These are phyloP conservation scores for Burhinus oedicnemus DNA, from an alignment of 2,113 vertebrate species.

Conservation along the genomic window DNA sequence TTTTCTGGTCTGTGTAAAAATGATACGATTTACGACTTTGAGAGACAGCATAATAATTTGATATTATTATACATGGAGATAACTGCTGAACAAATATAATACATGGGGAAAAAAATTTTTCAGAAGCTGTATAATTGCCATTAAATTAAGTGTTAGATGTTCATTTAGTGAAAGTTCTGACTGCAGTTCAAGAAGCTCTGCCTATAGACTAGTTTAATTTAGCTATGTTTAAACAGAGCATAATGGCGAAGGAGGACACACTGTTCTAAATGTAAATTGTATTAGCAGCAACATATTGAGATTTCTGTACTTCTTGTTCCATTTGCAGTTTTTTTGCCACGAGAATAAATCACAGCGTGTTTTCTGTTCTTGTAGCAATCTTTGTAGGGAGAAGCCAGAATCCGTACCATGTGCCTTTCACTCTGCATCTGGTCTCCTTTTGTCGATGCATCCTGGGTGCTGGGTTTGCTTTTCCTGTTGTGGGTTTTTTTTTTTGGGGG, in stretches of 20 bases:
- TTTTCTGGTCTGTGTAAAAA: conserved; percentile 36
- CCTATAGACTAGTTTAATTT: conserved; percentile 17
- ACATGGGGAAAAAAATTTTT: background rate
- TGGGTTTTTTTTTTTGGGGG: too few species aligned
- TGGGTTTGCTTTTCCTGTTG: background rate
- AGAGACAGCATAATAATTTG: conserved; percentile 58
- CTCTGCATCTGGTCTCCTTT: conserved; percentile 50
- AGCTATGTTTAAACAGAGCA: background rate
- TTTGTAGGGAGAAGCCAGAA: conserved; percentile 37
- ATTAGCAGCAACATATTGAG: conserved; percentile 62
- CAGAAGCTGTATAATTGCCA: background rate
- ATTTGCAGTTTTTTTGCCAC: conserved; percentile 42
- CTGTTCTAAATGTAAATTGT: conserved; percentile 66
- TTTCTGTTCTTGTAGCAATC: conserved; percentile 51
- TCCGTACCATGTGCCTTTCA: background rate
- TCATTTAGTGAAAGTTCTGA: conserved; percentile 40
- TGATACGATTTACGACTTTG: background rate
- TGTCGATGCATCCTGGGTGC: background rate
- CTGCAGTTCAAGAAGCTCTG: conserved; percentile 23
- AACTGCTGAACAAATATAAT: conserved; percentile 24
- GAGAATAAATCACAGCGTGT: conserved; percentile 56
- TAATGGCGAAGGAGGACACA: conserved; percentile 18
- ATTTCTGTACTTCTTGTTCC: conserved; percentile 65
- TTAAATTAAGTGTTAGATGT: conserved; percentile 51
- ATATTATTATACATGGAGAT: conserved; percentile 32